Evolutionary conservation across 2,888 invertebrate species (phyloP), one percentile per base, ranked within the genome.

Genomic region (Eilema sororculum): DNA sequence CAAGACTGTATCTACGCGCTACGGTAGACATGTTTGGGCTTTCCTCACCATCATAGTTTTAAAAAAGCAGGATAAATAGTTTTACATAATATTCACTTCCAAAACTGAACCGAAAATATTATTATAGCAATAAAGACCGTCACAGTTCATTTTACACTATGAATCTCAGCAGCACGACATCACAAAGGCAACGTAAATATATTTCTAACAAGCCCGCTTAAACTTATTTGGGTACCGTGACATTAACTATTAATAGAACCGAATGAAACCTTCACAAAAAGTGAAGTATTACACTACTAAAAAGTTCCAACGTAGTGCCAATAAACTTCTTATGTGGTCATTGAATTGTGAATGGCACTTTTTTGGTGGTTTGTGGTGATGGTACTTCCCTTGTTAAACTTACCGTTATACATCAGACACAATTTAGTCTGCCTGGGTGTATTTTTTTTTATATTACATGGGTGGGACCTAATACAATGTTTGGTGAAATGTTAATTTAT

Each of bases 301-400:
- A 41, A 25, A 60, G 9, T 4, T 22, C 28, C n/a, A 28, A 20
- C 30, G 60, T 22, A 41, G 60, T 41, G 33, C 30, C 61, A 52
- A 60, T 67, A 60, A 30, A 61, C 52, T 30, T 52, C 60, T 52
- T 67, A 12, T 8, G 22, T 62, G 41, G 37, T 66, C 62, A 41
- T 63, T 59, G 67, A 33, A 59, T 65, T 52, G 33, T 62, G 46
- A 64, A 64, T 37, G 46, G 52, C 58, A 61, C 24, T 67, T 67
- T 67, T 67, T 67, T 60, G 30, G n/a, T 60, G 16, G 25, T 58
- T 22, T 10, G 57, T 12, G 22, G 9, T 22, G 22, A 1, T 4
- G 13, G 46, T 46, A 46, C 20, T 20, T 46, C 46, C 20, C 46
- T 46, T 41, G 41, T 41, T 41, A 5, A 41, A 41, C 41, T 41